A percentile compares a stretch with the other conserved stretches of the same genome.
Evolutionary conservation across 2,888 invertebrate species (phyloP).

Genomic region (Tortrix viridana): DNA sequence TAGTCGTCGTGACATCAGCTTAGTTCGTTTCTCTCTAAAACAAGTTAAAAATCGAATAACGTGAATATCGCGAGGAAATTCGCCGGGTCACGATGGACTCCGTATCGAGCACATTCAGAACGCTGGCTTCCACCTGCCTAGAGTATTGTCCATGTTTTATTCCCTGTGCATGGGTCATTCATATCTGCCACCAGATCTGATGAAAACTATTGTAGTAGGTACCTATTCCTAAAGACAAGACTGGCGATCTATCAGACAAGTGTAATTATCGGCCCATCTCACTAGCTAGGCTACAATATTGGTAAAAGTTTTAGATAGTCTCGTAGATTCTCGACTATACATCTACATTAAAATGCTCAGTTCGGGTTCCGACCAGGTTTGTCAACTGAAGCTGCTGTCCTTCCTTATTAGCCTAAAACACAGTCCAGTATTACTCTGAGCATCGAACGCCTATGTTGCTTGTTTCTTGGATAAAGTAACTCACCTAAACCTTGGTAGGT

Average conservation of each 20-base stretch:
- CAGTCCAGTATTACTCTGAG: background rate
- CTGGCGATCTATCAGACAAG: background rate
- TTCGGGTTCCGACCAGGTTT: slow-evolving; percentile 12
- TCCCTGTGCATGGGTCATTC: slow-evolving; percentile 6
- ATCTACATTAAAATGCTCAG: slow-evolving; percentile 1
- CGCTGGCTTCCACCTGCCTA: background rate
- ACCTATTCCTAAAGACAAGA: slow-evolving; percentile 5
- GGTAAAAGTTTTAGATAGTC: slow-evolving; percentile 4
- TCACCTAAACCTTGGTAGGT: too few relatives aligned
- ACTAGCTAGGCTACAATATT: slow-evolving; percentile 4
- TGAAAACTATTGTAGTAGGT: slow-evolving; percentile 12
- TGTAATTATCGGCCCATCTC: slow-evolving; percentile 15
- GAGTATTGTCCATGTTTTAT: background rate
- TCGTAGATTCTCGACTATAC: slow-evolving; percentile 5
- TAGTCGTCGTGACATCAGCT: background rate
- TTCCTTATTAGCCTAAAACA: slow-evolving; percentile 8
- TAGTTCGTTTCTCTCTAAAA: background rate
- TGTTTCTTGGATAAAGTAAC: too few relatives aligned
- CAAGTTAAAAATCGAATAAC: background rate
- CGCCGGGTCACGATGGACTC: slow-evolving; percentile 3
- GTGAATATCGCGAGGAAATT: slow-evolving; percentile 1
- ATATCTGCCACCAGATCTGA: slow-evolving; percentile 5
- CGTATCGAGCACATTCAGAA: slow-evolving; percentile 10
- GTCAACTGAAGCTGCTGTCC: slow-evolving; percentile 6
- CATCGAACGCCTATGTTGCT: too few relatives aligned